These are phyloP conservation scores for Hydropsyche tenuis DNA, from an alignment of 1,140 invertebrate species.

Conservation along the genomic window DNA sequence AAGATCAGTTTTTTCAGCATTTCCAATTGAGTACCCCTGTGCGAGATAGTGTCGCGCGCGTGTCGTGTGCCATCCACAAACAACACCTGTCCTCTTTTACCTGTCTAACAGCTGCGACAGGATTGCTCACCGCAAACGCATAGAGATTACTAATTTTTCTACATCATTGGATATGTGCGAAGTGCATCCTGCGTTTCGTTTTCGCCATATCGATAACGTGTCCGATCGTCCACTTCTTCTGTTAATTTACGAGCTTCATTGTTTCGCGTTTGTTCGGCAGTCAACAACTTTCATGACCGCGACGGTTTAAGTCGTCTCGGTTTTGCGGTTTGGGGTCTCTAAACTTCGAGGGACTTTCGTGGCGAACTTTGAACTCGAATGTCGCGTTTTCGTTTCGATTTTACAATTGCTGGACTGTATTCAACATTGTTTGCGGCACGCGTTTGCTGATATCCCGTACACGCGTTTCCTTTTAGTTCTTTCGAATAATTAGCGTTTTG, in stretches of 20 bases:
- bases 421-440: slow-evolving; percentile 21
- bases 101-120: slow-evolving; percentile 36
- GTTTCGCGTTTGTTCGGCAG: background rate
- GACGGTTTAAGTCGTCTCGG: background rate
- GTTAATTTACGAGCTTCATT: background rate
- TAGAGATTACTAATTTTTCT: slow-evolving; percentile 11
- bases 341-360: background rate
- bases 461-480: slow-evolving; percentile 39
- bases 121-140: slow-evolving; percentile 23
- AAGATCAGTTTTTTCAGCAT: too few species aligned
- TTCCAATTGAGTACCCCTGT: background rate
- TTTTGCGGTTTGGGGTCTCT: slow-evolving; percentile 3
- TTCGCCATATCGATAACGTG: background rate
- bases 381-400: too few species aligned
- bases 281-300: slow-evolving; percentile 9
- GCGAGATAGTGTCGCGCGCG: slow-evolving; percentile 12
- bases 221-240: background rate
- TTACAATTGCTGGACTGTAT: background rate
- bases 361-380: too few species aligned
- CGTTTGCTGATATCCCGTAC: slow-evolving; percentile 28
- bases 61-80: slow-evolving; percentile 25
- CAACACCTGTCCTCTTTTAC: slow-evolving; percentile 26
- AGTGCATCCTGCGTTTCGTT: background rate
- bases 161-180: background rate
- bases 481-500: slow-evolving; percentile 15